Evolutionary conservation across 2,888 invertebrate genomes (phyloP).

Genomic region (Gastrophysa polygoni): DNA sequence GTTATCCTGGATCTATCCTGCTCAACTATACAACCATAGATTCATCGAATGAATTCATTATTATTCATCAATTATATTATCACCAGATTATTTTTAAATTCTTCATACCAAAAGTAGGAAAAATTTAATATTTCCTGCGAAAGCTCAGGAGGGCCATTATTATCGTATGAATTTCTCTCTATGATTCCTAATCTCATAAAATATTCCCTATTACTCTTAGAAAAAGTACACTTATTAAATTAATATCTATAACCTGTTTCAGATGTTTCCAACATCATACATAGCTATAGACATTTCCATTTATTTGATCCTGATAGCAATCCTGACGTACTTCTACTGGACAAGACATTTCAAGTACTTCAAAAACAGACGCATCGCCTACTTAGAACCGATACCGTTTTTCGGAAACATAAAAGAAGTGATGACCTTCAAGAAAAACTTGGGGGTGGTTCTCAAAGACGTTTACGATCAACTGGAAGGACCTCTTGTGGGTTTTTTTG

Average conservation of each 20-base stretch:
- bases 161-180: too few relatives aligned
- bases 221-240: too few relatives aligned
- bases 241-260: too few relatives aligned
- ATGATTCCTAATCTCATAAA: too few relatives aligned
- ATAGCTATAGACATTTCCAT: slow-evolving; percentile 23
- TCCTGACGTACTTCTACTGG: slow-evolving; percentile 48
- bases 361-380: slow-evolving; percentile 54
- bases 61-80: too few relatives aligned
- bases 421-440: slow-evolving; percentile 41
- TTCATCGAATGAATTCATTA: too few relatives aligned
- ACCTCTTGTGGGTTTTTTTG: slow-evolving; percentile 59
- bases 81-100: too few relatives aligned
- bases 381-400: slow-evolving; percentile 53
- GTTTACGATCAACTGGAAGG: slow-evolving; percentile 33
- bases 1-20: too few relatives aligned
- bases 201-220: not conserved
- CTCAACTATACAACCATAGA: too few relatives aligned
- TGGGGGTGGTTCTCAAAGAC: slow-evolving; percentile 27
- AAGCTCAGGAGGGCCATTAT: too few relatives aligned
- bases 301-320: slow-evolving; percentile 28
- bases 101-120: too few relatives aligned
- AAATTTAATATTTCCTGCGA: too few relatives aligned
- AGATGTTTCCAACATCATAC: slow-evolving; percentile 29
- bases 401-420: slow-evolving; percentile 57
- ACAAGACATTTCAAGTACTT: slow-evolving; percentile 56